A percentile compares a stretch with the other conserved stretches of the same genome.
Evolutionary conservation across 1,140 invertebrate genomes (phyloP).

Genomic region (Eumaeus atala): DNA sequence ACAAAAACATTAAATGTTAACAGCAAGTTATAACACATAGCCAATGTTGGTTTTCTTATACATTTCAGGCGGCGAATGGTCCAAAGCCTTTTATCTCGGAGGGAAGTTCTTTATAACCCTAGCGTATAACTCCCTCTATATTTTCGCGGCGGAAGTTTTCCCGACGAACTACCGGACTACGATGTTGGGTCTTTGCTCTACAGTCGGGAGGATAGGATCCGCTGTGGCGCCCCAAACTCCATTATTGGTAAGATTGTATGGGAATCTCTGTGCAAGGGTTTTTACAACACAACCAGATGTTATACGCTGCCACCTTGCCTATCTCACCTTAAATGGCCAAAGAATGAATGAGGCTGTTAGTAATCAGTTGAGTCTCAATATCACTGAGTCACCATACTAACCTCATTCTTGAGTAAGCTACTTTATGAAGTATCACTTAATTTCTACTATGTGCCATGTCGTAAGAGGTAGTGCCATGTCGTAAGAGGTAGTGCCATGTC

Average conservation of each 20-base stretch:
- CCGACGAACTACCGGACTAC: slow-evolving; percentile 81
- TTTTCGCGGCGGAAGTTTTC: slow-evolving; percentile 82
- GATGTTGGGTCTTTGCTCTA: slow-evolving; percentile 79
- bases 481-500: too few relatives aligned
- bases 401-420: too few relatives aligned
- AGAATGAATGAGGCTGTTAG: too few relatives aligned
- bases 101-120: slow-evolving; percentile 81
- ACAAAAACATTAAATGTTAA: too few relatives aligned
- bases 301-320: too few relatives aligned
- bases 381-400: too few relatives aligned
- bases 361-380: too few relatives aligned
- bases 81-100: slow-evolving; percentile 73
- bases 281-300: slow-evolving; percentile 1
- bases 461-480: too few relatives aligned
- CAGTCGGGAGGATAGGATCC: slow-evolving; percentile 80
- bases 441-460: too few relatives aligned
- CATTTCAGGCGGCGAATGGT: slow-evolving; percentile 55
- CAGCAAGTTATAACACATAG: too few relatives aligned
- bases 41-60: not conserved
- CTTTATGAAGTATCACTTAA: too few relatives aligned
- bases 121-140: slow-evolving; percentile 78
- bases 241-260: slow-evolving; percentile 62
- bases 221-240: slow-evolving; percentile 80
- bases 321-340: too few relatives aligned
- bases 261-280: not conserved